Base-by-base conservation (phyloP, 2,888 invertebrate species). In the Epicampocera succincta region DNA sequence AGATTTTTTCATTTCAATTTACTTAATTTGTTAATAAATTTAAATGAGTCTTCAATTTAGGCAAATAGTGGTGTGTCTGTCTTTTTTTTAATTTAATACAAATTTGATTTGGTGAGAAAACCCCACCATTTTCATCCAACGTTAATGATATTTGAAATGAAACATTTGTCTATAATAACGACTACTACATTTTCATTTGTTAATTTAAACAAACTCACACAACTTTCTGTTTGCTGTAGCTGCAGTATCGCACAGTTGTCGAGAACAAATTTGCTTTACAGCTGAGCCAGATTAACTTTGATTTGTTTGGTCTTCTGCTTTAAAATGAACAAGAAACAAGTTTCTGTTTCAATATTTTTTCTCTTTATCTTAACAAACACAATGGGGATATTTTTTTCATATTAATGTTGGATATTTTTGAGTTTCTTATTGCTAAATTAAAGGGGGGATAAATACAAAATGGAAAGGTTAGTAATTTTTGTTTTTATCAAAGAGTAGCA, bases 221-320 rank as follows among this genome's bases (percentile, higher is more conserved):
- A 25, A 65, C 11, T 40, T 25, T 68, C 11, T 71, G 17, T 54
- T 33, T 56, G 29, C n/a, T 60, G 38, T 21, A 58, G 46, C 25
- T 48, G 38, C 17, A 63, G 15, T 21, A 42, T 25, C 56, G 15
- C 40, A 42, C 42, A 69, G 54, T 61, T 68, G 56, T 50, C 50
- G 9, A 61, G 11, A 54, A 68, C 8, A 54, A 46, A 44, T 44
- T 52, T 58, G 58, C 52, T 75, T 29, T 61, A 68, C 79, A 79
- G 72, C 83, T 83, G 83, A 73, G 66, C 58, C 79, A 72, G 83
- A 83, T 79, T 79, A 76, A 83, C 76, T 76, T 76, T 68, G 72
- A 79, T 83, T 79, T 83, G 66, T 75, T 66, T 42, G 17, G 11
- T 5, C 12, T 58, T 42, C 48, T 25, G 8, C 38, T 44, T 21